Base-by-base conservation (phyloP, 1,140 invertebrate genomes). In the Panagrolaimus sp. region DNA sequence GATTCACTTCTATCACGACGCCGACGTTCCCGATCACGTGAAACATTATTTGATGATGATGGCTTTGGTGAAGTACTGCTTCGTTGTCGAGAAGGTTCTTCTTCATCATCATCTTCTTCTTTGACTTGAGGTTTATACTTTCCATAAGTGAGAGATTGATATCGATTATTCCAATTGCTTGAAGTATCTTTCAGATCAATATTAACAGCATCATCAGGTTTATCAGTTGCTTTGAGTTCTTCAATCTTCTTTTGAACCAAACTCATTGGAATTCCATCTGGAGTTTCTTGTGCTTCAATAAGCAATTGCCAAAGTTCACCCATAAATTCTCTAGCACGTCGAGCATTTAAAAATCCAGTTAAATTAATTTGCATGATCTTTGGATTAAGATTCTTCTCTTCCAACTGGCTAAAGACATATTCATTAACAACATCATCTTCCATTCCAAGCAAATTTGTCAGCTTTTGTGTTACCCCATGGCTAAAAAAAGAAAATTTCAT, bases 361-460 rank as follows among this genome's bases (percentile, higher is more conserved):
- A 99, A 86, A 86, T 98, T 98, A 78, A 99, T 98, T 88, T 98
- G 73, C 90, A 99, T 97, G 84, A 95, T 92, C 84, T 94, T 93
- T 46, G 94, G 94, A 87, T 98, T 94, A 24, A 95, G 93, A 87
- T 85, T 84, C 76, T 84, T 83, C 68, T 83, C 86, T 85, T 98
- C 95, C 28, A 99, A 87, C 86, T 98, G 95, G 86, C 96, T 97
- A 87, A 96, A 94, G 71, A 98, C 93, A 89, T 96, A 98, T 85
- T 98, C 94, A 71, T 96, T 90, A 58, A 99, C 89, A 15, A 99
- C 95, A 84, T 96, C 94, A 86, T 99, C 96, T 86, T 99, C 96
- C 84, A 96, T 93, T 89, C 91, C 48, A 32, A 99, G 87, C 46
- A 98, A 89, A 83, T 96, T 91, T 0, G 92, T 96, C 43, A 99